These are phyloP conservation scores for Lepus townsendii DNA, from an alignment of 2,797 vertebrate genomes.

Conservation along the genomic window DNA sequence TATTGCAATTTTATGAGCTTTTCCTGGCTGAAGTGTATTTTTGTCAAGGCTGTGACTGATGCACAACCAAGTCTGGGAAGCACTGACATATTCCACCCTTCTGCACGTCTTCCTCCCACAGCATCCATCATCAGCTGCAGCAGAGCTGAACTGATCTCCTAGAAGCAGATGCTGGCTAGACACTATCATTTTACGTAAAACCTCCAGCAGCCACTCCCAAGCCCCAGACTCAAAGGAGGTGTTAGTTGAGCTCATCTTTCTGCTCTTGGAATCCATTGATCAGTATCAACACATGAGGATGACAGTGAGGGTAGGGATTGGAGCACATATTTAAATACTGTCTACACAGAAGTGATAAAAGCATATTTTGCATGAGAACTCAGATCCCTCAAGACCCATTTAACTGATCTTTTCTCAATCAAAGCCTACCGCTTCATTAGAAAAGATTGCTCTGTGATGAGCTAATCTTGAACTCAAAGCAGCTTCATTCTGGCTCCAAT, in stretches of 20 bases:
- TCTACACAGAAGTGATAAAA: neutral
- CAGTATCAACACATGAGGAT: neutral
- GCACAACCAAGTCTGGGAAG: neutral
- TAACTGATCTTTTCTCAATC: neutral
- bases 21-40: neutral
- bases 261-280: neutral
- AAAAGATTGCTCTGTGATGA: neutral
- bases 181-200: neutral
- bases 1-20: neutral
- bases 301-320: neutral
- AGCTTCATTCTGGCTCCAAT: neutral
- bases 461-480: neutral
- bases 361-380: neutral
- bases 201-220: neutral
- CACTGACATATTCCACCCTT: neutral
- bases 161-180: neutral
- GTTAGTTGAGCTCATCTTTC: neutral
- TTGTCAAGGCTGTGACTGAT: neutral
- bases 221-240: neutral
- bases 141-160: neutral
- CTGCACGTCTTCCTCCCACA: neutral
- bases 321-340: neutral
- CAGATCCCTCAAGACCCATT: neutral
- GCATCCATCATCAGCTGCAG: neutral
- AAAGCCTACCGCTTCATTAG: neutral